phyloP scores from a whole-genome alignment of 23 tunicate species.

The Trididemnum nubilum region DNA sequence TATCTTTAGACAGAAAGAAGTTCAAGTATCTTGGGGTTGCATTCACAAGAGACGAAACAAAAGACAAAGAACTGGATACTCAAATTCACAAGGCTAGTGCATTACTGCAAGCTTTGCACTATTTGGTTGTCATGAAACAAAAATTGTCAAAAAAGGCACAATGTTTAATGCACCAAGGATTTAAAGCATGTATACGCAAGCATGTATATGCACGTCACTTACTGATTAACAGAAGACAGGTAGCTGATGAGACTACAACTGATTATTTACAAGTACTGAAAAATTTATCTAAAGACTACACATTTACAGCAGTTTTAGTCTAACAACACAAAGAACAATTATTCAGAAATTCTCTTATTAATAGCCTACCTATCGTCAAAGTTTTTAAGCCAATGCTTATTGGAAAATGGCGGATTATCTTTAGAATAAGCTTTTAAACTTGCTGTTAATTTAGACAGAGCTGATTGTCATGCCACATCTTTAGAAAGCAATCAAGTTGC shows the following conservation, averaged over 20 bases:
- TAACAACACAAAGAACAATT: neutral
- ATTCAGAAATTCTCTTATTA: too few relatives aligned
- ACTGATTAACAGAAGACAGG: neutral
- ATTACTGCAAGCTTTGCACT: too few relatives aligned
- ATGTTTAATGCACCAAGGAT: too few relatives aligned
- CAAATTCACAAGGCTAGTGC: too few relatives aligned
- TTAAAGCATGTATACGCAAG: too few relatives aligned
- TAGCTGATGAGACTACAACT: neutral
- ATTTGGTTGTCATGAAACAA: too few relatives aligned
- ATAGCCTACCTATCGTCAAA: neutral
- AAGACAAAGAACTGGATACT: too few relatives aligned
- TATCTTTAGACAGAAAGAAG: too few relatives aligned
- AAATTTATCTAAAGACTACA: neutral
- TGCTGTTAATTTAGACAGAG: neutral
- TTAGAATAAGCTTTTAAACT: neutral
- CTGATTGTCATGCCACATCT: neutral
- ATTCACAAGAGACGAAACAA: too few relatives aligned
- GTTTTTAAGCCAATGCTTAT: neutral
- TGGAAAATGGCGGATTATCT: neutral
- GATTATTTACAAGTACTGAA: neutral
- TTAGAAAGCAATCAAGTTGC: too few relatives aligned
- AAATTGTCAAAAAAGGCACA: too few relatives aligned
- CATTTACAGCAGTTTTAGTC: neutral
- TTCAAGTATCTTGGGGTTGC: too few relatives aligned
- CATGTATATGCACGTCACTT: neutral